Evolutionary conservation across 2,113 vertebrate genomes (phyloP).

Genomic region (Equus quagga): DNA sequence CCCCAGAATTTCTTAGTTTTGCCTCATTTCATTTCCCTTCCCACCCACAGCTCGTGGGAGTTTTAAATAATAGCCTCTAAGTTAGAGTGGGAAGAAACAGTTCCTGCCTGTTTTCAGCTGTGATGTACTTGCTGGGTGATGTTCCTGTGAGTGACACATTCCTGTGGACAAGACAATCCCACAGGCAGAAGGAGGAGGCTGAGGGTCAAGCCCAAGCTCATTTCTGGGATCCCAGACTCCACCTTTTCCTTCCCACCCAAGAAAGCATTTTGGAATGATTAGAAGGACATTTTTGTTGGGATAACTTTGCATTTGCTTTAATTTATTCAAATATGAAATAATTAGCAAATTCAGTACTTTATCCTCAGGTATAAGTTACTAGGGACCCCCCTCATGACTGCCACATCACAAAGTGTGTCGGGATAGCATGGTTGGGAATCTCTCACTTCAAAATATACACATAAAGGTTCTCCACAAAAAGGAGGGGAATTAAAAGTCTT

Average conservation of each 20-base stretch:
- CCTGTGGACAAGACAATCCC: neutral
- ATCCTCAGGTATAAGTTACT: neutral
- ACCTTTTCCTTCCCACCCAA: neutral
- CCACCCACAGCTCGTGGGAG: neutral
- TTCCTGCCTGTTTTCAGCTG: neutral
- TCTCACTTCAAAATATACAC: neutral
- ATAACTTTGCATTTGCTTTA: slow-evolving; percentile 4
- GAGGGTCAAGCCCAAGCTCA: neutral
- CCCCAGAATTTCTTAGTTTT: neutral
- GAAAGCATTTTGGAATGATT: neutral
- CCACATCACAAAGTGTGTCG: neutral
- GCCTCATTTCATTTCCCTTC: neutral
- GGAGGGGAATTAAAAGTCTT: neutral
- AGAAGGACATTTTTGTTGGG: neutral
- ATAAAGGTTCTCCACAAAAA: neutral
- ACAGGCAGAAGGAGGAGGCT: neutral
- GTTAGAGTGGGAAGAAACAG: neutral
- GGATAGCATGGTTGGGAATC: neutral
- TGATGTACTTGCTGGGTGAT: neutral
- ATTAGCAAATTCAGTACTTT: neutral
- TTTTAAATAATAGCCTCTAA: neutral
- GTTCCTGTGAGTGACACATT: neutral
- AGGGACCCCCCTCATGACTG: neutral
- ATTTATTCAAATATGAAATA: slow-evolving; percentile 5
- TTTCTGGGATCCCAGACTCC: neutral